Evolutionary conservation across 2,888 invertebrate genomes (phyloP), one percentile per base, ranked within the genome.

Genomic region (Unio pictorum): DNA sequence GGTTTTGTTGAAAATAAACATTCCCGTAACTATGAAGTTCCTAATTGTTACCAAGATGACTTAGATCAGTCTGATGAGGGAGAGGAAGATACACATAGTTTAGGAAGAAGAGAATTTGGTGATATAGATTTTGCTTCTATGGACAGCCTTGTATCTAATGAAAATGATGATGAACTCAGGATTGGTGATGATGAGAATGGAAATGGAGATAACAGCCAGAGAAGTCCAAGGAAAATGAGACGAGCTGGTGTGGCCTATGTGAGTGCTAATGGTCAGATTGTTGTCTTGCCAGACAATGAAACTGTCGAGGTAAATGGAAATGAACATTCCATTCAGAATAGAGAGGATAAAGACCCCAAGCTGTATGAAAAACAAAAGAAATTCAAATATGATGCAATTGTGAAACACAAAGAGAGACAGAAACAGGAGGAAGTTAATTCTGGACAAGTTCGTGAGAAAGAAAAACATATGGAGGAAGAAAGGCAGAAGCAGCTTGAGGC

Each of bases 231-330:
- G 62, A 66, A 69, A 18, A 73, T 81, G 71, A 82, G 78, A 68
- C 73, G 81, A 18, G 82, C 84, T n/a, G 84, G 84, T 23, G 81
- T 83, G 26, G 83, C 83, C 26, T 84, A 86, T 62, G 75, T 82
- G 11, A 80, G 77, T 61, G 67, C 71, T 28, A 78, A 81, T 18
- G 83, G 83, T 28, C 78, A 86, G 66, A 76, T 84, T 30, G 79
- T 84, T 18, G 66, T 84, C 11, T 34, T 83, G 45, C 83, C 82
- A 4, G 82, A 83, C 26, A 74, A 75, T 56, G 73, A 81, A n/a
- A 70, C 68, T 59, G 72, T 68, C 7, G 62, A 55, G 30, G 57
- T 64, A 28, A 67, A 73, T n/a, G 62, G 70, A 15, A 34, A 64
- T 2, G 71, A 70, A 30, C 56, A 57, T 17, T 67, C 66, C 61